A percentile compares a stretch with the other conserved stretches of the same genome.
Evolutionary conservation across 2,113 vertebrate genomes (phyloP).

Genomic region (Labeo catla): DNA sequence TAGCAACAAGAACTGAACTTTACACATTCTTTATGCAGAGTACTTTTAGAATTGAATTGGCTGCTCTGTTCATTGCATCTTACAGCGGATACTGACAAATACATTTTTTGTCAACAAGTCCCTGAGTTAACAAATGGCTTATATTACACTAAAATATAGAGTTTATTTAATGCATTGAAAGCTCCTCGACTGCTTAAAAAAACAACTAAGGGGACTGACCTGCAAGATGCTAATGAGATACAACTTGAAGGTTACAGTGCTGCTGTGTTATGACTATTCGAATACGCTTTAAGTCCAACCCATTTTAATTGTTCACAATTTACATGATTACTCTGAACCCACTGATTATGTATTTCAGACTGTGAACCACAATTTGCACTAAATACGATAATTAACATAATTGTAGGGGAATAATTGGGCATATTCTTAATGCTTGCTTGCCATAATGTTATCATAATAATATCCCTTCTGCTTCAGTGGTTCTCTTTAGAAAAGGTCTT

Average conservation of each 20-base stretch:
- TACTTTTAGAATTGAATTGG: not conserved
- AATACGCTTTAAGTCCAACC: slow-evolving; percentile 26
- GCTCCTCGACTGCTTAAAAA: not conserved
- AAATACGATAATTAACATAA: slow-evolving; percentile 44
- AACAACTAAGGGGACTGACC: slow-evolving; percentile 8
- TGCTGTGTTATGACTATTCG: slow-evolving; percentile 1
- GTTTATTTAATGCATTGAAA: not conserved
- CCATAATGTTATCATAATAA: slow-evolving; percentile 45
- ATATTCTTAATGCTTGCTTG: slow-evolving; percentile 30
- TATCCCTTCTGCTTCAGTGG: slow-evolving; percentile 22
- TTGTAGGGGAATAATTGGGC: slow-evolving; percentile 36
- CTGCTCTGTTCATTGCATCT: not conserved
- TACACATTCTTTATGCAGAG: not conserved
- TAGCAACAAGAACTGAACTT: slow-evolving; percentile 13
- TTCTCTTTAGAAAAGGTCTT: not conserved
- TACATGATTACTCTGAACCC: slow-evolving; percentile 26
- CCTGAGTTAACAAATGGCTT: not conserved
- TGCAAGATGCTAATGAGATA: slow-evolving; percentile 31
- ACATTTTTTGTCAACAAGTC: not conserved
- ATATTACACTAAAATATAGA: not conserved
- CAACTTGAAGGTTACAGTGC: slow-evolving; percentile 17
- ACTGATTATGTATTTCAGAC: slow-evolving; percentile 41
- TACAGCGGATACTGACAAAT: not conserved
- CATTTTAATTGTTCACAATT: slow-evolving; percentile 34
- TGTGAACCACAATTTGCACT: slow-evolving; percentile 36